Evolutionary conservation across 2,797 vertebrate species (phyloP).

Genomic region (Hapalemur alaotrensis): DNA sequence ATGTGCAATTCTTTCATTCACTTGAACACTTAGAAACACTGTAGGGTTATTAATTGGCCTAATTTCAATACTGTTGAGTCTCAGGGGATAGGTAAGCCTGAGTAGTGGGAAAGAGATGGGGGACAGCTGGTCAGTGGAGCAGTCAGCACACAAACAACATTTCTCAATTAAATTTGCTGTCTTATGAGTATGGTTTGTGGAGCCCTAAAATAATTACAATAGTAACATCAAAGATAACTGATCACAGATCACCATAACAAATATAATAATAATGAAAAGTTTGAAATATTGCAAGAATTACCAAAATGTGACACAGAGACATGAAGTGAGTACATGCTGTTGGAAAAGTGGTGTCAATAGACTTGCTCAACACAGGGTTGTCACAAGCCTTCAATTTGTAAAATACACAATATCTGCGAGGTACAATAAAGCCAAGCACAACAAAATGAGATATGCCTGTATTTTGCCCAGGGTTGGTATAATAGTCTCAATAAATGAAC

Average conservation of each 20-base stretch:
- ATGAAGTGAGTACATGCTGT: neutral
- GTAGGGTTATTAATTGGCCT: neutral
- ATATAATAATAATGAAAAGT: neutral
- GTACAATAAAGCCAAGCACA: neutral
- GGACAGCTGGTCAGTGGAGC: neutral
- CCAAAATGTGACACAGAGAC: neutral
- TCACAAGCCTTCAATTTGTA: neutral
- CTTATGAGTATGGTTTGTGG: neutral
- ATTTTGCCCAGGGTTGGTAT: neutral
- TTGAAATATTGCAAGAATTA: neutral
- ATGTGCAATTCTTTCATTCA: neutral
- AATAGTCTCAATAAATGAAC: constrained; percentile 11
- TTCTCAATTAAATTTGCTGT: neutral
- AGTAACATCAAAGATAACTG: neutral
- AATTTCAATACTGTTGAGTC: neutral
- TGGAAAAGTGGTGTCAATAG: neutral
- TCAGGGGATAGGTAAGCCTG: neutral
- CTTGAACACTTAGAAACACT: neutral
- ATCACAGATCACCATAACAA: neutral
- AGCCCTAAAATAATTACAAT: neutral
- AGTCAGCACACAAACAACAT: neutral
- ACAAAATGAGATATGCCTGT: neutral
- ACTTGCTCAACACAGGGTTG: neutral
- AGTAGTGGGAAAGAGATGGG: neutral
- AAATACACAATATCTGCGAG: neutral